A percentile compares a stretch with the other conserved stretches of the same genome.
These are phyloP conservation scores for Cerceris ruficornis DNA, from an alignment of 2,888 invertebrate genomes.

Conservation along the genomic window DNA sequence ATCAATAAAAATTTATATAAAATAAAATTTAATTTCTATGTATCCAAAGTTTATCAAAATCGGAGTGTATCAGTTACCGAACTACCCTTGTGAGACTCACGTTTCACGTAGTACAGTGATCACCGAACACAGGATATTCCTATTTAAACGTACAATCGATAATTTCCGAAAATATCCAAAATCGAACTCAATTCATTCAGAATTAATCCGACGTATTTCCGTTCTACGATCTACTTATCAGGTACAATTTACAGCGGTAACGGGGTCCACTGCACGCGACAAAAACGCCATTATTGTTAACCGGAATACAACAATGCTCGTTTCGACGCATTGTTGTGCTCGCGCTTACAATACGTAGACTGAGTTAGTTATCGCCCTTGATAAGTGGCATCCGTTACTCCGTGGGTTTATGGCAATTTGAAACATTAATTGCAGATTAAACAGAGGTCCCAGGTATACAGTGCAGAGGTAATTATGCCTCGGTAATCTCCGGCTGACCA, in stretches of 20 bases:
- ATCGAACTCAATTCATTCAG: no score
- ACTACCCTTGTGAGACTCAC: no score
- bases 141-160: no score
- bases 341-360: slow-evolving; percentile 40
- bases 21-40: no score
- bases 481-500: slow-evolving; percentile 79
- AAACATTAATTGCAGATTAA: slow-evolving; percentile 81
- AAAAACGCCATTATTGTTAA: background rate
- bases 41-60: no score
- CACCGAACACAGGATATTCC: no score
- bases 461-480: slow-evolving; percentile 77
- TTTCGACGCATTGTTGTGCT: slow-evolving; percentile 30
- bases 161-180: no score
- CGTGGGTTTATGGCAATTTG: slow-evolving; percentile 77
- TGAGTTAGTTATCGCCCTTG: slow-evolving; percentile 72
- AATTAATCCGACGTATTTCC: background rate
- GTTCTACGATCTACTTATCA: no score
- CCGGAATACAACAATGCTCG: background rate
- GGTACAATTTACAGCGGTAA: no score
- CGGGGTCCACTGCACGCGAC: background rate
- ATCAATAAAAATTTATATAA: no score
- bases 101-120: no score
- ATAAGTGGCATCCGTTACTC: slow-evolving; percentile 78
- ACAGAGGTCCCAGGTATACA: slow-evolving; percentile 71
- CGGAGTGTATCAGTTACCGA: no score